phyloP scores from a whole-genome alignment of 92 coral and sea anemone species.

The Zoanthus solanderi region DNA sequence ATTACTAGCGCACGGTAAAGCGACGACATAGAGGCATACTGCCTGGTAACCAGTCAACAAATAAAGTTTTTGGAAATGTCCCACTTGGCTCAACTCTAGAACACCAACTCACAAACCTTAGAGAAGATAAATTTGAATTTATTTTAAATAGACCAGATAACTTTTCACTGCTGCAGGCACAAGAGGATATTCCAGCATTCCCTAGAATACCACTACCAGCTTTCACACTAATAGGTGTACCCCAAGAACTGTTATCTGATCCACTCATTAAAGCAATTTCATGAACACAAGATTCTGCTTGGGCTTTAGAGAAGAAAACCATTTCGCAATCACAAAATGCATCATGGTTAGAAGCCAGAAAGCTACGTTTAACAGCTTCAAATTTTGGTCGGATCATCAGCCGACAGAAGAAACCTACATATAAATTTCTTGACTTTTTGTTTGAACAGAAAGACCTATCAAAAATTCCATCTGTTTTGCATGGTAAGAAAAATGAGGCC shows the following conservation, averaged over 20 bases:
- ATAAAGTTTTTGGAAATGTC: slow-evolving; percentile 64
- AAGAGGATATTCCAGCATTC: neutral
- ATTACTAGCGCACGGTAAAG: too few species aligned
- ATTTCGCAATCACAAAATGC: slow-evolving; percentile 22
- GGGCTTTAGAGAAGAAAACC: slow-evolving; percentile 44
- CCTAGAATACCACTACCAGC: neutral
- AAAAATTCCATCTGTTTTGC: too few species aligned
- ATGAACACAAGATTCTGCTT: neutral
- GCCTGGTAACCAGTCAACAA: neutral
- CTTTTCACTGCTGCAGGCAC: too few species aligned
- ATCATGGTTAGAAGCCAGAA: slow-evolving; percentile 59
- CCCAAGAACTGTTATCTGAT: neutral
- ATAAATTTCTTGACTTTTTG: slow-evolving; percentile 45
- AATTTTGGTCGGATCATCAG: slow-evolving; percentile 30
- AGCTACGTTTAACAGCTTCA: slow-evolving; percentile 63
- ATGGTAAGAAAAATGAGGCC: too few species aligned
- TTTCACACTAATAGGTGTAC: too few species aligned
- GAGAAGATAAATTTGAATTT: neutral
- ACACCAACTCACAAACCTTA: slow-evolving; percentile 52
- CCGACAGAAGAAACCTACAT: slow-evolving; percentile 48
- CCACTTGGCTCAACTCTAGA: slow-evolving; percentile 61
- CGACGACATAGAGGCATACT: too few species aligned
- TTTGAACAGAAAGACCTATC: too few species aligned
- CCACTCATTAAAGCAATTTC: neutral
- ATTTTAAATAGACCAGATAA: neutral